Conservation (phyloP, 1,140 invertebrate species). For the Glossosoma conforme region DNA sequence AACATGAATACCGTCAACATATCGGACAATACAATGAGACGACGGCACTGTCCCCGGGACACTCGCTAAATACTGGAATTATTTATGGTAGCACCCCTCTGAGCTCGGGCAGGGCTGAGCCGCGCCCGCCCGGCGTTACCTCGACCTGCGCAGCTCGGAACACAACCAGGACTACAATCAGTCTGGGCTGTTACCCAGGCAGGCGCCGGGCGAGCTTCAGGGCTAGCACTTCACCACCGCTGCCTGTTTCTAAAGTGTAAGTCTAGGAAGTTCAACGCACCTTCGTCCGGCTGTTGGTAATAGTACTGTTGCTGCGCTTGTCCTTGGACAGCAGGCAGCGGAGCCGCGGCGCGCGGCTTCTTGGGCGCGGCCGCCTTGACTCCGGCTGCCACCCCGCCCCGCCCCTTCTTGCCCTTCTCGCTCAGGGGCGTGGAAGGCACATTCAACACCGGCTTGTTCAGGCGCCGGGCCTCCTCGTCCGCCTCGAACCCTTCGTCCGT, state of each 20-base stretch:
- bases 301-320: conserved; percentile 50
- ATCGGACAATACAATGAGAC: conserved; percentile 47
- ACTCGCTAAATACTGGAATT: conserved; percentile 47
- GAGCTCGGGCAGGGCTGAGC: conserved; percentile 53
- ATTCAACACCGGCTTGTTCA: conserved; percentile 49
- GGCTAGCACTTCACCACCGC: conserved; percentile 53
- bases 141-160: too few relatives aligned
- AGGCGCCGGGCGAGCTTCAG: conserved; percentile 41
- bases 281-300: conserved; percentile 52
- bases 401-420: conserved; percentile 39
- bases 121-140: too few relatives aligned
- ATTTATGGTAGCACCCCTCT: conserved; percentile 53
- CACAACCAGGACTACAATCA: too few relatives aligned
- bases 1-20: conserved; percentile 45
- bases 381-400: conserved; percentile 32
- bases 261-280: conserved; percentile 53
- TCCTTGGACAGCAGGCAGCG: conserved; percentile 42
- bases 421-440: conserved; percentile 52
- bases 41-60: conserved; percentile 47
- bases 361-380: conserved; percentile 39
- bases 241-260: conserved; percentile 52
- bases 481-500: conserved; percentile 61
- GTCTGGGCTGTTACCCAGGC: too few relatives aligned
- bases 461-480: conserved; percentile 52
- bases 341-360: conserved; percentile 49